Evolutionary conservation across 2,888 invertebrate species (phyloP), one percentile per base, ranked within the genome.

Genomic region (Volucella bombylans): DNA sequence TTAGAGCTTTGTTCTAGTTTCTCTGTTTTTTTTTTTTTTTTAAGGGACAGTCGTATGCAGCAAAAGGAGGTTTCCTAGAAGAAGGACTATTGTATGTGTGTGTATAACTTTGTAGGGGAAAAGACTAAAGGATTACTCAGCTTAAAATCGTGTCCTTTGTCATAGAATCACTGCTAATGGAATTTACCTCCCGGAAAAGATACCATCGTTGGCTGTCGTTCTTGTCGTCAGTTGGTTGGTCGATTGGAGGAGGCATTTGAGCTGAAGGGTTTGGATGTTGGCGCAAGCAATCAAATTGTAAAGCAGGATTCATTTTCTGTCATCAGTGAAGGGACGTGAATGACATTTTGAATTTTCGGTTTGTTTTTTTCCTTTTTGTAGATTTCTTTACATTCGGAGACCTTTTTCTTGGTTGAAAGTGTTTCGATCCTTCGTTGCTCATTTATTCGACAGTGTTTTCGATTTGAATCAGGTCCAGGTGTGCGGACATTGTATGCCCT

Each of bases 291-390:
- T 80, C 74, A 74, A 80, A 74, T 80, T 76, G 79, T 64, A 74
- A 71, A 83, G 74, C 74, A 74, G 74, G 83, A 83, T 80, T 83
- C 83, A 83, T 83, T 80, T 83, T 79, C 83, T 80, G 80, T 83
- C 83, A 83, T 83, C 83, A 74, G 80, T 62, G 62, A 59, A 55
- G 69, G 79, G 67, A 83, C 83, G 80, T 83, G 83, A 76, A 83
- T 74, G 79, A 83, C 83, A 83, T 83, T 79, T 69, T 41, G 67
- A 79, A 71, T 68, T 69, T 39, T 71, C 11, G 39, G 45, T 54
- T 52, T 15, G 9, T 50, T 64, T 31, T 43, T 55, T 43, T 52
- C 1, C 23, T 10, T 23, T 23, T 23, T 18, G 39, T 12, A 57
- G 41, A 55, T 50, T 59, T 57, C 59, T 69, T 64, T 69, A 49